A percentile compares a stretch with the other conserved stretches of the same genome.
These are phyloP conservation scores for Colletes gigas DNA, from an alignment of 1,140 invertebrate genomes.

Conservation along the genomic window DNA sequence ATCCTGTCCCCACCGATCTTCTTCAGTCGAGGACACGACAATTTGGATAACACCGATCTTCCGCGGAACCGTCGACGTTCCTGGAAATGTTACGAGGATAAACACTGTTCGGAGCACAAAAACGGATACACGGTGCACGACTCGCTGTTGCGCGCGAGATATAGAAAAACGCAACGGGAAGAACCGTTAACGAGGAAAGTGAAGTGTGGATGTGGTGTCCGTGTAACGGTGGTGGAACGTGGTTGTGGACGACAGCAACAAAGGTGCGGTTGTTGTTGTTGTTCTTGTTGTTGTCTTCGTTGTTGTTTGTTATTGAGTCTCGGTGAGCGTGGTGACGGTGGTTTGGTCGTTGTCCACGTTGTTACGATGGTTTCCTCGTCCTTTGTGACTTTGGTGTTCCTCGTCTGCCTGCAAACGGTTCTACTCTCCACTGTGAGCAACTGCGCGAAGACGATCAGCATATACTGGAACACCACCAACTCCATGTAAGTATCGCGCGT, in stretches of 20 bases:
- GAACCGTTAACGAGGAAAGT: conserved; percentile 30
- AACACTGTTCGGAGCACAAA: background rate
- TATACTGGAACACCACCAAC: conserved; percentile 93
- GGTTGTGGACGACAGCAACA: conserved; percentile 65
- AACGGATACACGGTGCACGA: too few relatives aligned
- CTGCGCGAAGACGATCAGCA: conserved; percentile 91
- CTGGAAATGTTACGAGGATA: conserved; percentile 1
- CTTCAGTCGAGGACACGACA: background rate
- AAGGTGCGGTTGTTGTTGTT: conserved; percentile 51
- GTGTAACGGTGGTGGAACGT: conserved; percentile 71
- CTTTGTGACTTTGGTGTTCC: conserved; percentile 86
- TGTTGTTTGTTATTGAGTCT: conserved; percentile 62
- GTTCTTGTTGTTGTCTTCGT: conserved; percentile 18
- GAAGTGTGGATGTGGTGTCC: conserved; percentile 75
- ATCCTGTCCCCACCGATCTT: background rate
- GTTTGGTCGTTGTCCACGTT: conserved; percentile 68
- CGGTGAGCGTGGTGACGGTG: conserved; percentile 66
- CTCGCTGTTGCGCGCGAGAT: too few relatives aligned
- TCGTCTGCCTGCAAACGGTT: conserved; percentile 89
- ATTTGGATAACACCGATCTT: background rate
- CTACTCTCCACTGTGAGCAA: conserved; percentile 88
- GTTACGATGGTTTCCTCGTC: conserved; percentile 83
- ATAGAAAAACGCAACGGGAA: background rate
- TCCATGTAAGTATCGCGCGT: conserved; percentile 84
- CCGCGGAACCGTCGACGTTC: background rate